Percentiles rank a stretch among this genome's conserved stretches.
phyloP scores from a whole-genome alignment of 2,113 vertebrate species.

The Gobiocypris rarus region DNA sequence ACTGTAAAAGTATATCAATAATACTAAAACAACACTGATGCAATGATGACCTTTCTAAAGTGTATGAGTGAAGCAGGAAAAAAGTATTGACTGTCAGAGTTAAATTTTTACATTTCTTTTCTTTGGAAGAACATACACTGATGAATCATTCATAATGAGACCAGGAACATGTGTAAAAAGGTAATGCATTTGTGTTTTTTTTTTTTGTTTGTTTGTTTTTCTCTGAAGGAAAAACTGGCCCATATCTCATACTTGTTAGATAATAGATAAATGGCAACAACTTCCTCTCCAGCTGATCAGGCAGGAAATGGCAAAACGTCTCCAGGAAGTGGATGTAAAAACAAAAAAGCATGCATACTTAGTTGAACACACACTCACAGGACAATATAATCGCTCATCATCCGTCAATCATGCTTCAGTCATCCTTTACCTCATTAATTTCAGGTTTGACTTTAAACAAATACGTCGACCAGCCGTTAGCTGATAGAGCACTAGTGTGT shows the following conservation, averaged over 20 bases:
- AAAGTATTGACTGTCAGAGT: not conserved
- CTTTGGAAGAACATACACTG: not conserved
- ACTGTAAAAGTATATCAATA: not conserved
- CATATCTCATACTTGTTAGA: constrained; percentile 29
- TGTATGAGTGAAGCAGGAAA: not conserved
- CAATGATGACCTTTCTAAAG: not conserved
- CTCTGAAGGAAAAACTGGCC: constrained; percentile 31
- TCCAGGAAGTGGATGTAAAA: constrained; percentile 65
- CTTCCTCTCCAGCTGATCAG: constrained; percentile 57
- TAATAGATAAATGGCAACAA: constrained; percentile 60
- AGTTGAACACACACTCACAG: not conserved
- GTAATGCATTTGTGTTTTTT: not conserved
- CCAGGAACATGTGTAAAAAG: not conserved
- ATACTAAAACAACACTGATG: not conserved
- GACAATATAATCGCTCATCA: not conserved
- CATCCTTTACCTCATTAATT: not conserved
- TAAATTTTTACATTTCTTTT: not conserved
- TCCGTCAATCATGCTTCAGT: not conserved
- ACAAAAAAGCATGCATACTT: constrained; percentile 27
- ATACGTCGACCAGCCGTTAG: not conserved
- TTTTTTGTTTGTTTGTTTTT: not conserved
- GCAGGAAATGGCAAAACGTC: constrained; percentile 63
- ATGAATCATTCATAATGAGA: not conserved
- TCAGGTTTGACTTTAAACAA: not conserved
- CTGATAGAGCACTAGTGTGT: not conserved